phyloP scores from a whole-genome alignment of 64 coral and sea anemone species.

The Montipora cactus region DNA sequence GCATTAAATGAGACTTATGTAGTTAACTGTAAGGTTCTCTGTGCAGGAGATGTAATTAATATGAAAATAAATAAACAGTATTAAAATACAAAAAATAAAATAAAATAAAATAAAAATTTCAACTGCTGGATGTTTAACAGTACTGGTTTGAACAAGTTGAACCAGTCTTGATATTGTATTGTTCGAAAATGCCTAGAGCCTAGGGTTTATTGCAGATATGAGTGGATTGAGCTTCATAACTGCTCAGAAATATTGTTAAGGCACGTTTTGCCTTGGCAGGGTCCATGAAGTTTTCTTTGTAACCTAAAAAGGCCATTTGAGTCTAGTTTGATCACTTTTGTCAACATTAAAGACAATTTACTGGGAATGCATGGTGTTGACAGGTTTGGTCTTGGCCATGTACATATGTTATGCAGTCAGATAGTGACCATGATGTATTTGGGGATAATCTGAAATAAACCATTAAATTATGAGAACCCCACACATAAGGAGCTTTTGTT shows the following conservation, averaged over 20 bases:
- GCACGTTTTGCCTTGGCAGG: slow-evolving; percentile 8
- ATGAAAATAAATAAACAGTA: no score
- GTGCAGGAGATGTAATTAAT: no score
- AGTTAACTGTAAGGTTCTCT: no score
- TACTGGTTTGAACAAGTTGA: not conserved
- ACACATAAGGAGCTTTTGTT: slow-evolving; percentile 23
- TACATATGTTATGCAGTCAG: slow-evolving; percentile 24
- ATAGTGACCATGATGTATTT: slow-evolving; percentile 31
- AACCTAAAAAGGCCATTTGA: slow-evolving; percentile 25
- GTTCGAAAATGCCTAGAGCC: not conserved
- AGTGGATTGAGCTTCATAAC: not conserved
- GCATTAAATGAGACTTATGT: no score
- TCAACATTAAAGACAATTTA: slow-evolving; percentile 21
- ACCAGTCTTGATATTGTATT: not conserved
- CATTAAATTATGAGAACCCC: slow-evolving; percentile 11
- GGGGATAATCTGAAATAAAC: not conserved
- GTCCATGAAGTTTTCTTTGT: not conserved
- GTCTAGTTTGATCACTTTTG: slow-evolving; percentile 31
- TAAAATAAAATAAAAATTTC: not conserved
- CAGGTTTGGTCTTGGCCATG: slow-evolving; percentile 28
- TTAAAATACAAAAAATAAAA: no score
- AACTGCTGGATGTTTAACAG: not conserved
- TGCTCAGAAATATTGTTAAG: slow-evolving; percentile 1
- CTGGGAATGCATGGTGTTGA: not conserved
- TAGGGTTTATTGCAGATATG: not conserved